These are phyloP conservation scores for Macrosteles quadrilineatus DNA, from an alignment of 1,140 invertebrate genomes.

Conservation along the genomic window DNA sequence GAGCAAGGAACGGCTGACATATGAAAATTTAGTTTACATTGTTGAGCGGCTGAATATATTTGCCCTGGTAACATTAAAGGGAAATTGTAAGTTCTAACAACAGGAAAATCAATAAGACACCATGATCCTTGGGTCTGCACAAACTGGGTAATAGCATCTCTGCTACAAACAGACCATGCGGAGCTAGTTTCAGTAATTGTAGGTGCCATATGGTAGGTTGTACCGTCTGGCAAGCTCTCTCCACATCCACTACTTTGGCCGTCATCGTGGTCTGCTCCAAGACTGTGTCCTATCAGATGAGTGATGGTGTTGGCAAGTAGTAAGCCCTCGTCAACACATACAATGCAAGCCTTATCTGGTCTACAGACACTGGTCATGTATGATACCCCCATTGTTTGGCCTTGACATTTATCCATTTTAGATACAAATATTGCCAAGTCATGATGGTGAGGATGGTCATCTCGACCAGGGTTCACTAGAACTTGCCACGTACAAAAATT, in stretches of 20 bases:
- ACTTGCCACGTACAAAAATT: slow-evolving; percentile 65
- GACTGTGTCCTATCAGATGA: slow-evolving; percentile 72
- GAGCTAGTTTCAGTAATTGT: slow-evolving; percentile 59
- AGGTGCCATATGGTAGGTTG: slow-evolving; percentile 61
- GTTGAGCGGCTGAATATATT: slow-evolving; percentile 69
- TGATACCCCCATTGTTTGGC: slow-evolving; percentile 66
- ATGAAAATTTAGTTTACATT: slow-evolving; percentile 57
- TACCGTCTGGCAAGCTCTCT: slow-evolving; percentile 46
- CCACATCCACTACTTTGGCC: slow-evolving; percentile 51
- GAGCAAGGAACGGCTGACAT: slow-evolving; percentile 31
- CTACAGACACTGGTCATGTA: slow-evolving; percentile 67
- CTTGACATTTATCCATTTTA: slow-evolving; percentile 52
- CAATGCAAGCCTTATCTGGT: slow-evolving; percentile 60
- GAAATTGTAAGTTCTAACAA: slow-evolving; percentile 54
- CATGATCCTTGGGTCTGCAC: slow-evolving; percentile 49
- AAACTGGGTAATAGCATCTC: slow-evolving; percentile 62
- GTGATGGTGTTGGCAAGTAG: slow-evolving; percentile 65
- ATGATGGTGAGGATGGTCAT: slow-evolving; percentile 65
- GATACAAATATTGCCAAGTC: slow-evolving; percentile 69
- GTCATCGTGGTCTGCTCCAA: slow-evolving; percentile 64
- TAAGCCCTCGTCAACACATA: slow-evolving; percentile 69
- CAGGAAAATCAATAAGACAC: slow-evolving; percentile 64
- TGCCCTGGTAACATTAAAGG: slow-evolving; percentile 64
- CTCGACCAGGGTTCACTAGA: slow-evolving; percentile 59
- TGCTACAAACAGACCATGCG: slow-evolving; percentile 68